Evolutionary conservation across 2,888 invertebrate genomes (phyloP).

Genomic region (Nipponacmea schrenckii): DNA sequence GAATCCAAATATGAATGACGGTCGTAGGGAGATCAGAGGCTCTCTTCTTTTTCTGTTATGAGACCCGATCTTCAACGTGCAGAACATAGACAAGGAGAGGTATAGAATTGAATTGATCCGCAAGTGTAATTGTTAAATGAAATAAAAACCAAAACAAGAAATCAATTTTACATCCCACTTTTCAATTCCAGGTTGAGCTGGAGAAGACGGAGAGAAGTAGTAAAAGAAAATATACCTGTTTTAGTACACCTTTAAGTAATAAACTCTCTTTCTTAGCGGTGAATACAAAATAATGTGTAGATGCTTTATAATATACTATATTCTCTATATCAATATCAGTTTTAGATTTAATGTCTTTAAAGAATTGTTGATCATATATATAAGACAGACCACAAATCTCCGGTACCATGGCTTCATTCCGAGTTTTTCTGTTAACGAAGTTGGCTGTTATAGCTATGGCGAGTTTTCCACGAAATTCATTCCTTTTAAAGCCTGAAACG

Average conservation of each 20-base stretch:
- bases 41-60: no score
- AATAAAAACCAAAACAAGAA: no score
- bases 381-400: constrained; percentile 96
- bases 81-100: no score
- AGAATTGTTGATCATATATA: constrained; percentile 99
- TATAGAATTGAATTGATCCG: no score
- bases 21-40: no score
- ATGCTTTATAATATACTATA: constrained; percentile 99
- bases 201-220: no score
- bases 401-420: constrained; percentile 90
- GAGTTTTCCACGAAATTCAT: constrained; percentile 95
- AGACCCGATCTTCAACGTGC: no score
- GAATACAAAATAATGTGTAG: constrained; percentile 99
- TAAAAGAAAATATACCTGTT: constrained; percentile 73
- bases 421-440: constrained; percentile 93
- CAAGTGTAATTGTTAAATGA: no score
- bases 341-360: constrained; percentile 83
- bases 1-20: no score
- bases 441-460: constrained; percentile 99
- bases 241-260: constrained; percentile 89
- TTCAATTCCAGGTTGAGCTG: no score
- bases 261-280: constrained; percentile 96
- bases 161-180: no score
- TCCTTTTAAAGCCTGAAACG: constrained; percentile 82
- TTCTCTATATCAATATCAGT: constrained; percentile 97